Evolutionary conservation across 2,888 invertebrate species (phyloP).

Genomic region (Gastracanthus pulcherrimus): DNA sequence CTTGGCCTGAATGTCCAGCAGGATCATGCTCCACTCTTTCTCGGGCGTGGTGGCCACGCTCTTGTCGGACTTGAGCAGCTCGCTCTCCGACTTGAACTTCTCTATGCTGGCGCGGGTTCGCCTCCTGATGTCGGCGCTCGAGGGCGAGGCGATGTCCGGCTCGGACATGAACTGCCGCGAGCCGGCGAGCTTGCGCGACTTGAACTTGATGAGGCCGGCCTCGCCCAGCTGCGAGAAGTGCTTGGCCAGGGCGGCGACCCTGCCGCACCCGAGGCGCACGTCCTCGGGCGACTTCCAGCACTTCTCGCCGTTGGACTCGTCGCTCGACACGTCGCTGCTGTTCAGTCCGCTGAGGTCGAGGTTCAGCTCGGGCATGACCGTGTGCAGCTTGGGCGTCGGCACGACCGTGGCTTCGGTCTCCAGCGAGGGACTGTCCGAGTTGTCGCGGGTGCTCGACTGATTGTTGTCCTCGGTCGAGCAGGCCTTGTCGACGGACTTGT

Average conservation of each 20-base stretch:
- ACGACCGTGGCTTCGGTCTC: slow-evolving; percentile 57
- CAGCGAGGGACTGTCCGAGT: slow-evolving; percentile 54
- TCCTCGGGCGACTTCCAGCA: slow-evolving; percentile 87
- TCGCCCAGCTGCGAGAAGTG: slow-evolving; percentile 80
- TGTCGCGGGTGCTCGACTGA: slow-evolving; percentile 37
- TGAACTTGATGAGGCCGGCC: slow-evolving; percentile 73
- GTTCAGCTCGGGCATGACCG: slow-evolving; percentile 72
- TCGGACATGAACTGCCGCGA: slow-evolving; percentile 73
- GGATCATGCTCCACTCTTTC: slow-evolving; percentile 69
- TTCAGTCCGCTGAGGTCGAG: slow-evolving; percentile 73
- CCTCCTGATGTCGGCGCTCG: slow-evolving; percentile 37
- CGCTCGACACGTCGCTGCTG: slow-evolving; percentile 64
- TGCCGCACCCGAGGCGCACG: slow-evolving; percentile 83
- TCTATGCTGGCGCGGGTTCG: slow-evolving; percentile 58
- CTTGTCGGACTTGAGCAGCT: slow-evolving; percentile 66
- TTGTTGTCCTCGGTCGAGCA: slow-evolving; percentile 40
- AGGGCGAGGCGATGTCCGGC: slow-evolving; percentile 73
- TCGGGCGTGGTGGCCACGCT: slow-evolving; percentile 65
- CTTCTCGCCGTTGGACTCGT: slow-evolving; percentile 75
- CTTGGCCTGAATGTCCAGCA: slow-evolving; percentile 69
- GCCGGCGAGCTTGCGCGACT: slow-evolving; percentile 65
- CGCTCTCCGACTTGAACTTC: slow-evolving; percentile 70
- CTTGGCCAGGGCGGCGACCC: slow-evolving; percentile 85
- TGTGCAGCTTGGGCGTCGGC: slow-evolving; percentile 60
- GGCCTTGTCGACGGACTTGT: slow-evolving; percentile 41